A percentile compares a stretch with the other conserved stretches of the same genome.
These are phyloP conservation scores for Noctua fimbriata DNA, from an alignment of 2,888 invertebrate genomes.

Conservation along the genomic window DNA sequence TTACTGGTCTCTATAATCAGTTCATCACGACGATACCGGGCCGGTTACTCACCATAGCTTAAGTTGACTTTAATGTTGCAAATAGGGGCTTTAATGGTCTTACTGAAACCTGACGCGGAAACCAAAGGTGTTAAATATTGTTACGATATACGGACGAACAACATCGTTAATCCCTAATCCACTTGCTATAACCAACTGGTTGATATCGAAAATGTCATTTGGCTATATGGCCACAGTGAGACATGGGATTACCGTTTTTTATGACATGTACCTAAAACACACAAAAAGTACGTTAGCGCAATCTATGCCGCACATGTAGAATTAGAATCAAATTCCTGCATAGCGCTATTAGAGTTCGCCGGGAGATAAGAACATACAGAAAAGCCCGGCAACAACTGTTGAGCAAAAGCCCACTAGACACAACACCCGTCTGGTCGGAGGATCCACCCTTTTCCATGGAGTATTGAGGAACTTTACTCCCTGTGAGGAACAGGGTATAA, in stretches of 20 bases:
- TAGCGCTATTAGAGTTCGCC: too few species aligned
- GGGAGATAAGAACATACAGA: too few species aligned
- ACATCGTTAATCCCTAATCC: not conserved
- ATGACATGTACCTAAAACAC: too few species aligned
- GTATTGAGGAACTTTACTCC: too few species aligned
- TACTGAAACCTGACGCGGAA: not conserved
- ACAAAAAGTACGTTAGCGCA: too few species aligned
- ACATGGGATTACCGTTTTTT: not conserved
- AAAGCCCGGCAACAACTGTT: too few species aligned
- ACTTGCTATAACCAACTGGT: not conserved
- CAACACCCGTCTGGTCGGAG: too few species aligned
- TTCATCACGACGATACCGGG: constrained; percentile 12
- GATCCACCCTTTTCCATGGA: too few species aligned
- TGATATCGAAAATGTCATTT: not conserved
- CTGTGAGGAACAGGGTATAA: too few species aligned
- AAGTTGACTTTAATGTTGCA: not conserved
- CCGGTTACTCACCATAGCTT: not conserved
- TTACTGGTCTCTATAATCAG: not conserved
- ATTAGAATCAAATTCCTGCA: too few species aligned
- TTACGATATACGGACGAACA: not conserved
- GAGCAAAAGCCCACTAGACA: too few species aligned
- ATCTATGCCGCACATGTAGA: too few species aligned
- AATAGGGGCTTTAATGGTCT: not conserved
- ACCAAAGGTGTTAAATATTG: not conserved
- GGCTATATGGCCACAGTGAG: not conserved